Evolutionary conservation across 2,888 invertebrate genomes (phyloP), one percentile per base, ranked within the genome.

Genomic region (Halocaridina rubra): DNA sequence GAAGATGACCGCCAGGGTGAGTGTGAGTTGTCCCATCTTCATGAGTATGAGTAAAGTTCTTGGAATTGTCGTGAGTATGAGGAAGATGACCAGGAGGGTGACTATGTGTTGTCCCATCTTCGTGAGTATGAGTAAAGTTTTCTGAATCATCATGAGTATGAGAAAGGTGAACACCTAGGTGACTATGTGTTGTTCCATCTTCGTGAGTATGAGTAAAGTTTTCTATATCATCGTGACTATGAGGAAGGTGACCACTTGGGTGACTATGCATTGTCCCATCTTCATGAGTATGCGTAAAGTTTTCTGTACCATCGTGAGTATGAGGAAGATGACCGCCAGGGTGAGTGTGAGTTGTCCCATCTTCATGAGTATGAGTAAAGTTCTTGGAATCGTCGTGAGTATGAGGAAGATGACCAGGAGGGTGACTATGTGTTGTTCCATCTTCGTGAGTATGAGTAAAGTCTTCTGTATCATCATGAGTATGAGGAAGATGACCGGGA

Each of bases 21-120:
- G 29, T 57, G 75, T 79, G 77, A 3, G 33, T 71, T 3, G 57
- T 76, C 24, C 75, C 75, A 80, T 80, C 76, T 30, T 75, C 84
- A 39, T 85, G 84, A 8, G 67, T 19, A 22, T 82, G 82, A 19
- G 22, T 10, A 29, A 27, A n/a, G 29, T 53, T 22, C 67, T 64
- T 78, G 27, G 33, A 33, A 67, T 67, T 61, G 27, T 16, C 39
- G 39, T 78, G 78, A 29, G 8, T 27, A 57, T 76, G 76, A 53
- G 76, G 29, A 19, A 46, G 76, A 46, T 33, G 30, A n/a, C 76
- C 77, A 46, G 75, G 81, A n/a, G 74, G 39, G 53, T 82, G 82
- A 29, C 33, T 77, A 53, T 78, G 82, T 27, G 72, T 78, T n/a
- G 64, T 82, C n/a, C 76, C 80, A 76, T 79, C 72, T 24, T 75